Evolutionary conservation across 2,113 vertebrate species (phyloP), one percentile per base, ranked within the genome.

Genomic region (Coregonus clupeaformis): DNA sequence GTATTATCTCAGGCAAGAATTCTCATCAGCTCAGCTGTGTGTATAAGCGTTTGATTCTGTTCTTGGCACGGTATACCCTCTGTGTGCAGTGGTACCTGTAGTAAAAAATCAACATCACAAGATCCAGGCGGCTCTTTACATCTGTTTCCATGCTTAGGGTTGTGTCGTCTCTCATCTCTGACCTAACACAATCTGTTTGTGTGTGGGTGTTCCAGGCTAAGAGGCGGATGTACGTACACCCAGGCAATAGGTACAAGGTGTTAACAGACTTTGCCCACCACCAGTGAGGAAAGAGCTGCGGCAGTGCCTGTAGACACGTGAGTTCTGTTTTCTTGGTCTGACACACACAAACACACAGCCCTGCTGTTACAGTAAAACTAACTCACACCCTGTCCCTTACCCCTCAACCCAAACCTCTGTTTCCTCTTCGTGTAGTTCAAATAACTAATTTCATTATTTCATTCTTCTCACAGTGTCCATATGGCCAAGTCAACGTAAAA

Each of bases 401-500:
- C 52, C 52, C 20, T 60, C 57, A 60, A 62, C n/a, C 59, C 7
- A 29, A 64, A 29, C 62, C 62, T 64, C 20, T 27, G 32, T n/a
- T 18, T 66, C 64, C 29, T 67, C 14, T 65, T 65, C 6, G 5
- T 74, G 69, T 12, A 57, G 68, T 68, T 52, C 69, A 5, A 69
- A 78, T 66, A 82, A 73, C 63, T 67, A 14, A 7, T 73, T 82
- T 87, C 80, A 83, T 93, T 87, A 78, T 80, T 90, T 89, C 87
- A 80, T 90, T 87, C 80, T 88, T 84, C 85, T 20, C 64, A 68
- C 88, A 96, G 96, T 95, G 95, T 94, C 95, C 94, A 20, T 94
- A 94, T 73, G 94, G 93, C 63, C 94, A 96, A 91, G 90, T 91
- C 84, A 95, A 94, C 47, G 91, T 95, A 85, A 94, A 36, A 95